Evolutionary conservation across 2,113 vertebrate species (phyloP).

Genomic region (Bubo scandiacus): DNA sequence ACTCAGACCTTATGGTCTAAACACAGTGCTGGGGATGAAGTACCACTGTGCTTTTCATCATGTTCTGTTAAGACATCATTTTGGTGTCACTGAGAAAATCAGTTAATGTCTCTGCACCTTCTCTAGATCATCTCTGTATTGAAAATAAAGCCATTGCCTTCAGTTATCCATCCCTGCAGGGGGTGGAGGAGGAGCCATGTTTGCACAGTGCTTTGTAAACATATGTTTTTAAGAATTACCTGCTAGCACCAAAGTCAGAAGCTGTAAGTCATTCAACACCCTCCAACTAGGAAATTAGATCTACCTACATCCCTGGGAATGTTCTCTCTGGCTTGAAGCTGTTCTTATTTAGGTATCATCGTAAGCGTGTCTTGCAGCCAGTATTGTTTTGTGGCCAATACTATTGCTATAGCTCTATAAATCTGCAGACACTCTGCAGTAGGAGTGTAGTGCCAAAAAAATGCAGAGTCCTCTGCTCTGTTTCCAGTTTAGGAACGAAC

Average conservation of each 20-base stretch:
- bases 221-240: background rate
- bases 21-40: background rate
- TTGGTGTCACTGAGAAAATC: background rate
- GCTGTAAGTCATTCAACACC: constrained; percentile 10
- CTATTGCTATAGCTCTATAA: constrained; percentile 52
- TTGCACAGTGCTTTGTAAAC: background rate
- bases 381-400: constrained; percentile 43
- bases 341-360: constrained; percentile 31
- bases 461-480: background rate
- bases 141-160: background rate
- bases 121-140: background rate
- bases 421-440: constrained; percentile 36
- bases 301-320: constrained; percentile 3
- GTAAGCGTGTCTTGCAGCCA: background rate
- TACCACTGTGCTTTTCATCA: background rate
- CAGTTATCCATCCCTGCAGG: background rate
- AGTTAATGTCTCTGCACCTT: background rate
- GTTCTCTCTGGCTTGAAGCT: constrained; percentile 28
- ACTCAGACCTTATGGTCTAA: background rate
- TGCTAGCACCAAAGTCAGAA: background rate
- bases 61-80: background rate
- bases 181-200: background rate
- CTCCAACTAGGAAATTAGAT: constrained; percentile 9
- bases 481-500: background rate
- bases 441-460: constrained; percentile 11